phyloP scores from a whole-genome alignment of 1,140 invertebrate species.

The Nixonia krombeini region DNA sequence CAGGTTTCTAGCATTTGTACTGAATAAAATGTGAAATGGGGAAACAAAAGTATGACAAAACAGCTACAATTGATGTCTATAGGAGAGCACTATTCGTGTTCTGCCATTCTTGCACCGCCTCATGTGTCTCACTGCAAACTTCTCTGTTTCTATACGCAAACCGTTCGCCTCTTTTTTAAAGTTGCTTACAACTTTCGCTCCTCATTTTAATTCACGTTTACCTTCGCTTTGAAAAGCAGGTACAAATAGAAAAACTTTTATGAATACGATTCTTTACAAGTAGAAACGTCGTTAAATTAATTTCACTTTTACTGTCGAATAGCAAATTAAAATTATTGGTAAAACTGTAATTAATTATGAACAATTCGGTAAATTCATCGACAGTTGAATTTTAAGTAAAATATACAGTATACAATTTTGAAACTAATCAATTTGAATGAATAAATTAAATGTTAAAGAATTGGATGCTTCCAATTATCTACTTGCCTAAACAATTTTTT shows the following conservation, averaged over 20 bases:
- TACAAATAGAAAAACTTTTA: not conserved
- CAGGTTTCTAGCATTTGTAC: slow-evolving; percentile 54
- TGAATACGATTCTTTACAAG: too few species aligned
- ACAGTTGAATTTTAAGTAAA: too few species aligned
- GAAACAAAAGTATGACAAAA: slow-evolving; percentile 22
- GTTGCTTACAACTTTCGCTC: slow-evolving; percentile 37
- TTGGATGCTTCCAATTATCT: too few species aligned
- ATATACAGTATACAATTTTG: too few species aligned
- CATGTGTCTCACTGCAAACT: slow-evolving; percentile 56
- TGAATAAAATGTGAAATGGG: slow-evolving; percentile 22
- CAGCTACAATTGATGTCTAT: slow-evolving; percentile 53
- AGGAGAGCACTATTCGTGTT: slow-evolving; percentile 59
- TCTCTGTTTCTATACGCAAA: slow-evolving; percentile 54
- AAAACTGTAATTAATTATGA: too few species aligned
- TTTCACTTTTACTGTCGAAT: not conserved
- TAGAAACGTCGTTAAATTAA: not conserved
- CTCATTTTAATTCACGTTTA: slow-evolving; percentile 16
- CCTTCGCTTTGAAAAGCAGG: not conserved
- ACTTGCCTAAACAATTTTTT: too few species aligned
- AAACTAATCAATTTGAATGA: too few species aligned
- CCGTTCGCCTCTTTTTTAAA: slow-evolving; percentile 33
- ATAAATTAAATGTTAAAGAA: too few species aligned
- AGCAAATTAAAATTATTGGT: too few species aligned
- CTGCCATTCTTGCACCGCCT: slow-evolving; percentile 58
- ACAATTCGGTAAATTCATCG: too few species aligned